These are phyloP conservation scores for Ophion ellenae DNA, from an alignment of 2,888 invertebrate species.

Conservation along the genomic window DNA sequence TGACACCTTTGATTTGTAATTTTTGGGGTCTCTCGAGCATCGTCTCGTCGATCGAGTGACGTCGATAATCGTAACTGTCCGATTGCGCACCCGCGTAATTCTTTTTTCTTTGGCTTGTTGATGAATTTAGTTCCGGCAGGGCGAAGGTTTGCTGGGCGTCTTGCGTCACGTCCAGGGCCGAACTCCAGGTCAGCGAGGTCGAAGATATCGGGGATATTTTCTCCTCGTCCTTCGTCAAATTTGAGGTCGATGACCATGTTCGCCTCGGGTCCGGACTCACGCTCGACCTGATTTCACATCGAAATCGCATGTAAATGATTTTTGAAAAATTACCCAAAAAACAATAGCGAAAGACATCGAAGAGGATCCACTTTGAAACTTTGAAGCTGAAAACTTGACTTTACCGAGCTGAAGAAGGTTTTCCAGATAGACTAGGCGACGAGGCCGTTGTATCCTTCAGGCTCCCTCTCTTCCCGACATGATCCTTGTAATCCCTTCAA, in stretches of 20 bases:
- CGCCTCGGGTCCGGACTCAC: conserved; percentile 84
- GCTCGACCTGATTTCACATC: conserved; percentile 68
- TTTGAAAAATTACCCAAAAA: not conserved
- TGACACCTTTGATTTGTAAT: conserved; percentile 80
- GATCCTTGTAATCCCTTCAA: conserved; percentile 94
- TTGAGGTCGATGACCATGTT: conserved; percentile 92
- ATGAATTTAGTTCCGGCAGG: conserved; percentile 33
- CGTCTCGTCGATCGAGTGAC: conserved; percentile 75
- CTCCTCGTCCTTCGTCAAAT: conserved; percentile 84
- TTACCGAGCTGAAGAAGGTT: conserved; percentile 74
- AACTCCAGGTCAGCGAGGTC: conserved; percentile 87
- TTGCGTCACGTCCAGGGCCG: conserved; percentile 88
- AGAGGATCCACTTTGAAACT: not conserved
- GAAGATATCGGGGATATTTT: conserved; percentile 64
- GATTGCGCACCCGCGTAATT: conserved; percentile 75
- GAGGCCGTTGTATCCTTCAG: conserved; percentile 88
- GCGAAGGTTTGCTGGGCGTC: conserved; percentile 54
- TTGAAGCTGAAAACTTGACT: not conserved
- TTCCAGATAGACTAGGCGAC: conserved; percentile 90
- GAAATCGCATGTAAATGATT: not conserved
- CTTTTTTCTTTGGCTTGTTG: conserved; percentile 63
- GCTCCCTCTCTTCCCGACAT: conserved; percentile 90
- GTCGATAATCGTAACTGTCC: conserved; percentile 74
- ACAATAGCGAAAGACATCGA: not conserved
- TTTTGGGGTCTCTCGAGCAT: conserved; percentile 73